Base-by-base conservation (phyloP, 2,113 vertebrate genomes). In the Gambusia affinis region DNA sequence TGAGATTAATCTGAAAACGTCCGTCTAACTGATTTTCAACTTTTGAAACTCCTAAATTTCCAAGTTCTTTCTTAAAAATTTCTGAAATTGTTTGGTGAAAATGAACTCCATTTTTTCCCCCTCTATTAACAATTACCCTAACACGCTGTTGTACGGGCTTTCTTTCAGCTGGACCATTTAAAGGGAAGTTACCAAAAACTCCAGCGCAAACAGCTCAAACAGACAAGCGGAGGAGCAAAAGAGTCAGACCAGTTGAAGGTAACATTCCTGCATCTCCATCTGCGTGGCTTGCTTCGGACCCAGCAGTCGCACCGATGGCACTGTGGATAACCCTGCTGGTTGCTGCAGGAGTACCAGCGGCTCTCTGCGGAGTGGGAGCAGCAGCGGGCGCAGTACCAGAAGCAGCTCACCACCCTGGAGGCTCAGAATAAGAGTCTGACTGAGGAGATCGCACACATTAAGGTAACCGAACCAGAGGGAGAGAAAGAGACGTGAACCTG, bases 151-250 rank as follows among this genome's bases (percentile, higher is more conserved):
- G 35, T 35, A 35, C 33, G 7, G 33, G 8, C 33, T 44, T 62
- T 27, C 67, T 72, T 89, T 67, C 89, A 99, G 98, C 89, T 99
- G 79, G 92, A 93, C 66, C 95, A 92, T 86, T 90, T 99, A 86
- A 97, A 96, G 83, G 96, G 93, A 90, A 97, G 94, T 93, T 99
- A 99, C 85, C 95, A 96, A 88, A 99, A 97, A 86, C 94, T 98
- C 70, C 96, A 97, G 88, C 95, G 92, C 80, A 97, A 94, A 80
- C 95, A 96, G 15, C 31, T 93, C 28, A 96, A 94, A 78, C 95
- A 96, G 72, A 82, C 75, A 51, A 92, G 92, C 29, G 89, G 89
- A 78, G 94, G 93, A 66, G 54, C 83, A 24, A 95, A 87, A 72
- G 95, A 95, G 15, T 81, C 75, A 0, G 93, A 95, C 30, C 78